Evolutionary conservation across 1,140 invertebrate genomes (phyloP).

Genomic region (Aricia agestis): DNA sequence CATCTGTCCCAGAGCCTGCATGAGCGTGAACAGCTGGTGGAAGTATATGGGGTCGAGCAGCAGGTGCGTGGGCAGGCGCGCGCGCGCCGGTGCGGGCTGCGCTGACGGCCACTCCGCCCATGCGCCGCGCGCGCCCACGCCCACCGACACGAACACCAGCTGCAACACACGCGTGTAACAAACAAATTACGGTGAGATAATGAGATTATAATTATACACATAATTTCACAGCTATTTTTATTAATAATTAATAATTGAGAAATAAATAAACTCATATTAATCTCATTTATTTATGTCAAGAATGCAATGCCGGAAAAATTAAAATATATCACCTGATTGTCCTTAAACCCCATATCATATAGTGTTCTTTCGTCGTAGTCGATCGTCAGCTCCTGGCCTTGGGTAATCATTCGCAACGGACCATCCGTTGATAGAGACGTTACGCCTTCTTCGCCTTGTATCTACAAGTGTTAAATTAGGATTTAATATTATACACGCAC

Average conservation of each 20-base stretch:
- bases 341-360: slow-evolving; percentile 93
- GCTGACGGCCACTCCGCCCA: slow-evolving; percentile 85
- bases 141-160: slow-evolving; percentile 93
- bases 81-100: slow-evolving; percentile 86
- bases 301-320: background rate
- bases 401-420: slow-evolving; percentile 92
- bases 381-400: slow-evolving; percentile 94
- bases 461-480: slow-evolving; percentile 38
- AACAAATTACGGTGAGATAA: background rate
- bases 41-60: slow-evolving; percentile 91
- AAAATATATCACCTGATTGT: slow-evolving; percentile 78
- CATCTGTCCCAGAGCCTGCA: slow-evolving; percentile 92
- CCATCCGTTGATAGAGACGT: slow-evolving; percentile 85
- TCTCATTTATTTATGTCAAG: background rate
- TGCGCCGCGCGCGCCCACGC: slow-evolving; percentile 85
- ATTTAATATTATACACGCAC: background rate
- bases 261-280: too few relatives aligned
- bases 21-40: slow-evolving; percentile 91
- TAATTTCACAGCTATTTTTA: too few relatives aligned
- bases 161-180: slow-evolving; percentile 50
- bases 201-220: too few relatives aligned
- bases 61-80: slow-evolving; percentile 89
- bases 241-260: too few relatives aligned
- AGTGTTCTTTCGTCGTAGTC: slow-evolving; percentile 95
- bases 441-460: slow-evolving; percentile 74